Evolutionary conservation across 2,888 invertebrate genomes (phyloP), one percentile per base, ranked within the genome.

Genomic region (Xiphydria camelus): DNA sequence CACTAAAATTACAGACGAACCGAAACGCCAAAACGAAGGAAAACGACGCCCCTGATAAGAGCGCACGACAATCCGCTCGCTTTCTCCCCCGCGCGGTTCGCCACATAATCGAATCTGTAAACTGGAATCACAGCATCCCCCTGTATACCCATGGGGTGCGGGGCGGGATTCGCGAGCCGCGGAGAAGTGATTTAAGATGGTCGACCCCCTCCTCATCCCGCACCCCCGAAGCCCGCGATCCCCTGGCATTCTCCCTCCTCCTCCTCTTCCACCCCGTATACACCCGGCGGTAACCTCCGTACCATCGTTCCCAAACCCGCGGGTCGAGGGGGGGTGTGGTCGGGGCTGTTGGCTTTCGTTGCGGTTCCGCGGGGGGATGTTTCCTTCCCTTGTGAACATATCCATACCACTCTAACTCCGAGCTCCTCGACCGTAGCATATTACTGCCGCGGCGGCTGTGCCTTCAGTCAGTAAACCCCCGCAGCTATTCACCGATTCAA

Each of bases 401-500:
- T 61, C 58, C 59, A 54, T 45, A n/a, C 12, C 29, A 12, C 29
- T 38, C 47, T 29, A 36, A 12, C 20, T 37, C 31, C 33, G 37
- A 50, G 29, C 39, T 38, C 51, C 51, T 64, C 60, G 61, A 60
- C 53, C 62, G 56, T 53, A 50, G 56, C 62, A 59, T 61, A 66
- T 62, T 63, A 59, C 61, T 44, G 47, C 47, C 19, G 40, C 19
- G 31, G 45, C 46, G 57, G 57, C 57, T 61, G 63, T 63, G 62
- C 59, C 64, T 65, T 66, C 62, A 57, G 64, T 62, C 60, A 57
- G 60, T 64, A 66, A 68, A 72, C 69, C 72, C 73, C 67, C 63
- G 58, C 55, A 67, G 64, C 72, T 62, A 73, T 75, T 75, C 71
- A 71, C 69, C 64, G 67, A 73, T 70, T 75, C 71, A 73, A 75